phyloP scores from a whole-genome alignment of 2,113 vertebrate genomes.

The Vidua macroura region DNA sequence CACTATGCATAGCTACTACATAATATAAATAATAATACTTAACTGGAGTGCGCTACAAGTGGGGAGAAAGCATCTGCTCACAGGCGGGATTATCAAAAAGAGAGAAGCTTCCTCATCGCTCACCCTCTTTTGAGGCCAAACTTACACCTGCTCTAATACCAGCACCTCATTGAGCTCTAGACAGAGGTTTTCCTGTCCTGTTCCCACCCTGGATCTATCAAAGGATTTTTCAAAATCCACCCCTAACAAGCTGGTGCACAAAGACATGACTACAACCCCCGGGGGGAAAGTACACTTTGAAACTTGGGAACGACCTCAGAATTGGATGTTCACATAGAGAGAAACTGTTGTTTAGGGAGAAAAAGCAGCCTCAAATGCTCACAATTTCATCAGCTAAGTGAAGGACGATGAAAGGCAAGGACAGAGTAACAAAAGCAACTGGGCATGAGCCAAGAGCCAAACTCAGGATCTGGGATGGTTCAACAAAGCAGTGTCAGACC shows the following conservation, averaged over 20 bases:
- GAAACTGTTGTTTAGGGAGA: background rate
- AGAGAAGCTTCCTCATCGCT: constrained; percentile 27
- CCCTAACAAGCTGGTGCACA: background rate
- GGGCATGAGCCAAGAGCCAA: background rate
- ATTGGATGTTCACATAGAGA: background rate
- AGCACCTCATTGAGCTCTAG: background rate
- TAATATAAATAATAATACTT: constrained; percentile 69
- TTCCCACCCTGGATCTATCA: background rate
- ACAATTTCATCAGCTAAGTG: background rate
- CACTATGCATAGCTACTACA: constrained; percentile 56
- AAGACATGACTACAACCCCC: background rate
- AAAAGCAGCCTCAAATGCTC: background rate
- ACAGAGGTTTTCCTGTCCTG: background rate
- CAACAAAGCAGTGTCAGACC: background rate
- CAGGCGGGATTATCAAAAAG: constrained; percentile 13
- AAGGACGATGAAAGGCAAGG: background rate
- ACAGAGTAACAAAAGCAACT: background rate
- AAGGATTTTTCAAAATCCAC: background rate
- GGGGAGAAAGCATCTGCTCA: constrained; percentile 51
- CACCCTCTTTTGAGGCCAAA: constrained; percentile 23
- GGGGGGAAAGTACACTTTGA: background rate
- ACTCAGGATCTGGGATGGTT: background rate
- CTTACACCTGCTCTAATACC: constrained; percentile 18
- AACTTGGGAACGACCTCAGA: background rate
- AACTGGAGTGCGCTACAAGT: constrained; percentile 49